Conservation (phyloP, 2,888 invertebrate species). For the Archips crataeganus region DNA sequence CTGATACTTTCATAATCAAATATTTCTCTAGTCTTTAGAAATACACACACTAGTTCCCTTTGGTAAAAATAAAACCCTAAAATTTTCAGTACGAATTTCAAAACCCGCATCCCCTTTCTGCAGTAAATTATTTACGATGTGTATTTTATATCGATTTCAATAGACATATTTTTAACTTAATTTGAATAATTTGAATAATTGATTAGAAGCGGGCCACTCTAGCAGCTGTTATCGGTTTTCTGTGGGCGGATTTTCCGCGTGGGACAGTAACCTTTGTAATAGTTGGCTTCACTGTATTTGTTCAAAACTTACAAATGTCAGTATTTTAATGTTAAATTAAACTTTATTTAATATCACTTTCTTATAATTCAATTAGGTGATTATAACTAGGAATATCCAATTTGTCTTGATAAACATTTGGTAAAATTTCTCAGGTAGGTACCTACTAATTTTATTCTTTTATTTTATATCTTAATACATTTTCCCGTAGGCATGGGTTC, state of each 20-base stretch:
- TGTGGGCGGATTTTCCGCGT: neutral
- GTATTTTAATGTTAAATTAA: neutral
- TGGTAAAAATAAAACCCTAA: neutral
- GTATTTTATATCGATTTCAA: neutral
- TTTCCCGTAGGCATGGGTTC: slow-evolving; percentile 18
- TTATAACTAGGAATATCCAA: too few relatives aligned
- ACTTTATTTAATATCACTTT: too few relatives aligned
- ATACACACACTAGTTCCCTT: neutral
- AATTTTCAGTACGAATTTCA: neutral
- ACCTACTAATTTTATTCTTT: neutral
- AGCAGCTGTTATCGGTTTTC: neutral
- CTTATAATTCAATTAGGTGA: too few relatives aligned
- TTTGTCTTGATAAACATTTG: too few relatives aligned
- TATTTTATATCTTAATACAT: slow-evolving; percentile 14
- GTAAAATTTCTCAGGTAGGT: too few relatives aligned
- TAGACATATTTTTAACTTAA: neutral
- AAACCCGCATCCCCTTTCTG: neutral
- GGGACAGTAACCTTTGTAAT: slow-evolving; percentile 1
- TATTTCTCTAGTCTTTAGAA: neutral
- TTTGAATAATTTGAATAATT: neutral
- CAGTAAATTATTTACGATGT: neutral
- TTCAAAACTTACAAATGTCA: neutral
- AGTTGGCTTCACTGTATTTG: neutral
- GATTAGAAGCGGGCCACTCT: slow-evolving; percentile 5
- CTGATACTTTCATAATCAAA: slow-evolving; percentile 44